phyloP scores from a whole-genome alignment of 2,113 vertebrate species.

The Eptesicus fuscus region DNA sequence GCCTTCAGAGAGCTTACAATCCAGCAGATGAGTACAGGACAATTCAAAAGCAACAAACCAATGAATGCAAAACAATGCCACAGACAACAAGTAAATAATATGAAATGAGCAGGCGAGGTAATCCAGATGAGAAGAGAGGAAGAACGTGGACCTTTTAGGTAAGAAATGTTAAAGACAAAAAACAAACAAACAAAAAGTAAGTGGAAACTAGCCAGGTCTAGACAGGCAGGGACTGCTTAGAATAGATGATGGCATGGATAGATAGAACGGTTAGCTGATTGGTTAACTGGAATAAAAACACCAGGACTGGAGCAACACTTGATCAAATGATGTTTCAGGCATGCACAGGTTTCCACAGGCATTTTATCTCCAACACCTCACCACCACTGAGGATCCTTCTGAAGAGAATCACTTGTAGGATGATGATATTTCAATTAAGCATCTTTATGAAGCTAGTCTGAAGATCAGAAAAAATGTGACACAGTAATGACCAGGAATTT shows the following conservation, averaged over 20 bases:
- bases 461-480: background rate
- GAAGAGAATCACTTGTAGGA: background rate
- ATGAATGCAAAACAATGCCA: background rate
- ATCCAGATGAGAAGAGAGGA: background rate
- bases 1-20: background rate
- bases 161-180: background rate
- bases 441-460: background rate
- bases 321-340: background rate
- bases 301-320: background rate
- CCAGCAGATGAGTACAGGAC: background rate
- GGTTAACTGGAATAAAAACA: background rate
- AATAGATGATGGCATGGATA: background rate
- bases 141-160: background rate
- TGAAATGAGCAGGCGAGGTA: background rate
- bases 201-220: background rate
- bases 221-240: background rate
- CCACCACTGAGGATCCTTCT: background rate
- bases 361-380: background rate
- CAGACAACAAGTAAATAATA: background rate
- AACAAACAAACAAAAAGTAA: background rate
- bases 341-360: background rate
- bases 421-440: background rate
- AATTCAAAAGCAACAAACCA: background rate
- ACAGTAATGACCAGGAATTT: background rate
- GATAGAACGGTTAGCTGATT: background rate